Conservation (phyloP, 35 echinoderm and acorn worm species). For the Amphiura filiformis region DNA sequence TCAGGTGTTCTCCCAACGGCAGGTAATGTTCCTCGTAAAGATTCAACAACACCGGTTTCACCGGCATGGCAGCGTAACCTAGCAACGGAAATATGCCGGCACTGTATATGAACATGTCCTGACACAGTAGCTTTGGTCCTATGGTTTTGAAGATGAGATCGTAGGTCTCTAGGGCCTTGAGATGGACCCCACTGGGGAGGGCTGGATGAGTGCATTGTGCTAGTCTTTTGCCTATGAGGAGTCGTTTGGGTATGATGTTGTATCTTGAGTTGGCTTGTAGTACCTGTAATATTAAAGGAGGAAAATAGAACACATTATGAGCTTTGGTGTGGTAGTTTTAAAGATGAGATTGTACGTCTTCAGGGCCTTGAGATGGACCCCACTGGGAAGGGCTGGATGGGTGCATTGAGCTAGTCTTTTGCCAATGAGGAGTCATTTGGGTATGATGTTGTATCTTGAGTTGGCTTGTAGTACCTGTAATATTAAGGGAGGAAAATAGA, state of each 20-base stretch:
- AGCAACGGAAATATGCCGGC: conserved; percentile 93
- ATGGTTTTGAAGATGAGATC: conserved; percentile 94
- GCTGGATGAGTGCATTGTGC: conserved; percentile 99
- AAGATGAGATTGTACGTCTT: conserved; percentile 91
- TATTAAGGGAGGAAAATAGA: conserved; percentile 6
- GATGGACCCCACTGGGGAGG: conserved; percentile 95
- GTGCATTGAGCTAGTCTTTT: conserved; percentile 97
- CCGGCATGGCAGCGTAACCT: conserved; percentile 91
- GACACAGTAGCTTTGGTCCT: conserved; percentile 79
- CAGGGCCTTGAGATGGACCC: conserved; percentile 95
- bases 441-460: conserved; percentile 78
- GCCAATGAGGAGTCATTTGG: conserved; percentile 89
- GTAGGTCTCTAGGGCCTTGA: conserved; percentile 96
- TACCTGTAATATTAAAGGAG: conserved; percentile 55
- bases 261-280: conserved; percentile 84
- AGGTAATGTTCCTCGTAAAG: conserved; percentile 97
- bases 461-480: conserved; percentile 87
- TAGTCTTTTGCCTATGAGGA: conserved; percentile 90
- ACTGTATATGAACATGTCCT: conserved; percentile 99
- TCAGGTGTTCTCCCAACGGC: conserved; percentile 88
- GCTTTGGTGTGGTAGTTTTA: no score
- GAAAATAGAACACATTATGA: background rate
- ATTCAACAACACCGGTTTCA: conserved; percentile 82
- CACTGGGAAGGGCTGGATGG: conserved; percentile 95
- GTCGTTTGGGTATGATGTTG: conserved; percentile 79